A percentile compares a stretch with the other conserved stretches of the same genome.
phyloP scores from a whole-genome alignment of 2,888 invertebrate genomes.

The Lithophane semibrunnea region DNA sequence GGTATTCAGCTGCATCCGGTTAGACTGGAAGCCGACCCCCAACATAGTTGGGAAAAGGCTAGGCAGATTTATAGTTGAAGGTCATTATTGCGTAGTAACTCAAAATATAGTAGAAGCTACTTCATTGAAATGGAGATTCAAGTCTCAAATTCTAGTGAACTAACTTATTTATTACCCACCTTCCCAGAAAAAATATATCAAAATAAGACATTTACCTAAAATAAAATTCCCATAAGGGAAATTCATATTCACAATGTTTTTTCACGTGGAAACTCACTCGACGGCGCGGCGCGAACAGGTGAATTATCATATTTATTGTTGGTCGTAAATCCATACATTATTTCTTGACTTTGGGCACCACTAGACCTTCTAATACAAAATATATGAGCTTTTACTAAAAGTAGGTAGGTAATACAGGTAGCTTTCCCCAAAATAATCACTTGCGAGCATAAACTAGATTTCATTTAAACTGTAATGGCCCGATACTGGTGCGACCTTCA shows the following conservation, averaged over 20 bases:
- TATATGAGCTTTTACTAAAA: constrained; percentile 33
- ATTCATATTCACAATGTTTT: constrained; percentile 67
- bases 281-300: constrained; percentile 68
- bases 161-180: constrained; percentile 9
- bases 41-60: too few species aligned
- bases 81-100: not conserved
- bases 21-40: too few species aligned
- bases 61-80: too few species aligned
- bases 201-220: constrained; percentile 58
- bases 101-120: not conserved
- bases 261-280: constrained; percentile 69
- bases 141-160: constrained; percentile 19
- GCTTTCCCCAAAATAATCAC: constrained; percentile 5
- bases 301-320: constrained; percentile 77
- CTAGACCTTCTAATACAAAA: constrained; percentile 28
- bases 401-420: not conserved
- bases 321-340: constrained; percentile 64
- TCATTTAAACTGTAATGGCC: constrained; percentile 43
- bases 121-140: constrained; percentile 11
- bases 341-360: constrained; percentile 43
- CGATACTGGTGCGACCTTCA: constrained; percentile 40
- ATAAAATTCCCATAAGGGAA: constrained; percentile 67
- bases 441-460: constrained; percentile 37
- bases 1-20: too few species aligned
- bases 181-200: constrained; percentile 46